Conservation (phyloP, 2,888 invertebrate genomes). For the Calephelis perditalis region DNA sequence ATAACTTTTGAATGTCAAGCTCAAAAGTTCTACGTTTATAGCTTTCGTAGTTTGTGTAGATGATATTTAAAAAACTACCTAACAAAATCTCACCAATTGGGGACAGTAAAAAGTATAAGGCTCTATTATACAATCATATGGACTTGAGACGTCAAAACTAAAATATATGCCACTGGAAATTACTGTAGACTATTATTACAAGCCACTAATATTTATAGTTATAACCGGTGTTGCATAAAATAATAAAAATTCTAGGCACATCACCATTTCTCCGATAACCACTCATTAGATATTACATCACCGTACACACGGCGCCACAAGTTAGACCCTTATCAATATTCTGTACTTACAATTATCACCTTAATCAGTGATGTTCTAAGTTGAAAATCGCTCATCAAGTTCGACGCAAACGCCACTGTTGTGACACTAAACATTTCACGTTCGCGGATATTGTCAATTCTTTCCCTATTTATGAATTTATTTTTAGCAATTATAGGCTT, state of each 20-base stretch:
- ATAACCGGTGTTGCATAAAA: slow-evolving; percentile 37
- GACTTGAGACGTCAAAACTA: too few relatives aligned
- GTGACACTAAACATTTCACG: slow-evolving; percentile 23
- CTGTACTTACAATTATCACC: slow-evolving; percentile 17
- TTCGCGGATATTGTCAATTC: slow-evolving; percentile 33
- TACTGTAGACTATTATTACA: neutral
- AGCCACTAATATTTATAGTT: neutral
- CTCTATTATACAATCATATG: too few relatives aligned
- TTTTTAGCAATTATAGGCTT: slow-evolving; percentile 27
- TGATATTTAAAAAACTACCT: too few relatives aligned
- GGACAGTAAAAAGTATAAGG: too few relatives aligned
- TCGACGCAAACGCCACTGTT: slow-evolving; percentile 20
- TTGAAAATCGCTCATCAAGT: slow-evolving; percentile 19
- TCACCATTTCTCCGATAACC: slow-evolving; percentile 63
- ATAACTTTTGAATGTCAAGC: too few relatives aligned
- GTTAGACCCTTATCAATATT: slow-evolving; percentile 12
- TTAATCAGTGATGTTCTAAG: slow-evolving; percentile 3
- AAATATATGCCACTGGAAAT: too few relatives aligned
- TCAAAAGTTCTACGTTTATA: too few relatives aligned
- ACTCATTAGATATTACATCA: slow-evolving; percentile 67
- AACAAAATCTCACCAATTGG: too few relatives aligned
- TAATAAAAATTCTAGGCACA: slow-evolving; percentile 55
- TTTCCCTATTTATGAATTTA: slow-evolving; percentile 28
- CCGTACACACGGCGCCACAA: slow-evolving; percentile 24
- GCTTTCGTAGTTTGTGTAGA: too few relatives aligned